These are phyloP conservation scores for Torymus texanus DNA, from an alignment of 2,888 invertebrate species.

Conservation along the genomic window DNA sequence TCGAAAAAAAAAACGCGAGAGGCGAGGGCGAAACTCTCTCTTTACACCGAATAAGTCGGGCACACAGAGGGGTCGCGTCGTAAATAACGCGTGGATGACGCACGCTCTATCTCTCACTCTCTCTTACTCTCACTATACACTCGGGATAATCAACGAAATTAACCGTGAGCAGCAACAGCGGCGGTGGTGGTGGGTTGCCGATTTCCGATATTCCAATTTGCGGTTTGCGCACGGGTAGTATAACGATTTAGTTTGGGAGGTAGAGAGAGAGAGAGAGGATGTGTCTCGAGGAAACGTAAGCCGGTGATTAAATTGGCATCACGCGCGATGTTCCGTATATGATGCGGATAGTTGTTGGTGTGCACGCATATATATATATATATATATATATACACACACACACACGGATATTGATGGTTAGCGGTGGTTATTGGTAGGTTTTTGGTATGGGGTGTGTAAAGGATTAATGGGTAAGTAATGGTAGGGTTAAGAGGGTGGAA, in stretches of 20 bases:
- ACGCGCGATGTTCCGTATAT: neutral
- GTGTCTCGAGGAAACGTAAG: conserved; percentile 26
- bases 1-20: neutral
- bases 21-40: no score
- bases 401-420: no score
- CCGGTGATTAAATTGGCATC: conserved; percentile 31
- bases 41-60: neutral
- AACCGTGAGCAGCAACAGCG: conserved; percentile 35
- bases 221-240: neutral
- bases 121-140: no score
- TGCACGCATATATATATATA: no score
- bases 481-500: no score
- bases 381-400: no score
- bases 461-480: no score
- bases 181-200: neutral
- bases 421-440: no score
- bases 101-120: conserved; percentile 49
- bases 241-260: no score
- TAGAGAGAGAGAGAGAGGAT: neutral
- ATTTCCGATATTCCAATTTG: conserved; percentile 35
- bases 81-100: neutral
- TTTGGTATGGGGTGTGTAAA: no score
- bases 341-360: no score
- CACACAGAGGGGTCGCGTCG: neutral
- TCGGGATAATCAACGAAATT: conserved; percentile 66